Base-by-base conservation (phyloP, 1,140 invertebrate species). In the Eurosta solidaginis region DNA sequence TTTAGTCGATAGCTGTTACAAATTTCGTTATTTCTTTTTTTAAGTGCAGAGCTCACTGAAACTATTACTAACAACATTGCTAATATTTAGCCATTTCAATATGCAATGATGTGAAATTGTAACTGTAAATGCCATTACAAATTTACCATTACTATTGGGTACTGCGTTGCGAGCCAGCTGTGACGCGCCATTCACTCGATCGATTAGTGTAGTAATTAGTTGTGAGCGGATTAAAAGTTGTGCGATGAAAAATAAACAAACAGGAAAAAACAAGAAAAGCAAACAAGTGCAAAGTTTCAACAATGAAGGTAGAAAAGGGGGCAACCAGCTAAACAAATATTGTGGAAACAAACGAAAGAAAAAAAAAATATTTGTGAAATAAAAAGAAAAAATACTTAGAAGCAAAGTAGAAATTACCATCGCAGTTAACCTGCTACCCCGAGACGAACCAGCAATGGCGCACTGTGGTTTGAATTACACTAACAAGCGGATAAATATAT, bases 171-270 rank as follows among this genome's bases (percentile, higher is more conserved):
- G n/a, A n/a, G 33, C 59, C 33, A 29, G 59, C 59, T 68, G 59
- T 68, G 33, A 68, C 59, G 59, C 59, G 59, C 59, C 59, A 68
- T 68, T 68, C 59, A 68, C 59, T 40, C 59, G 27, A 68, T 68
- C 59, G 59, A 68, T 68, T 68, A 68, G 59, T 68, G 59, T 36
- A 20, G 59, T 68, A 68, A 68, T 68, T 68, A 68, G 59, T 68
- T 68, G 59, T 40, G 59, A 29, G 59, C 33, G 59, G 59, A 68
- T 68, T 68, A 68, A 68, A 68, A 68, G 59, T 68, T 68, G n/a
- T n/a, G n/a, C n/a, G n/a, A n/a, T n/a, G n/a, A n/a, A n/a, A n/a
- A n/a, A n/a, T n/a, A n/a, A n/a, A n/a, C n/a, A n/a, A n/a, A n/a
- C n/a, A n/a, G n/a, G n/a, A n/a, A n/a, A n/a, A n/a, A n/a, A 20